Conservation (phyloP, 1,140 invertebrate genomes). For the Laupala kohalensis region DNA sequence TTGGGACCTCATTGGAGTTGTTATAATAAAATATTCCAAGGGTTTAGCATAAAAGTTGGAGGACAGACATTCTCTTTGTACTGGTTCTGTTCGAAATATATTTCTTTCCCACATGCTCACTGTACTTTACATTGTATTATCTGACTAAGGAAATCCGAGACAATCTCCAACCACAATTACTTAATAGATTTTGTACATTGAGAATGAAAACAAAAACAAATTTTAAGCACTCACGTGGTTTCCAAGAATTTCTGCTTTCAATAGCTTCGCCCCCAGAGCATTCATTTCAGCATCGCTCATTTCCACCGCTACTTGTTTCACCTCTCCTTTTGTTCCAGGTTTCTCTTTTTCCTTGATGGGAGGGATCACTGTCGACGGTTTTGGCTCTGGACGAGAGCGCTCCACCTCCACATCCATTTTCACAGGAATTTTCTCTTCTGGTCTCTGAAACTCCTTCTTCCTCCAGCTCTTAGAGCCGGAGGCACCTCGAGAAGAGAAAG, state of each 20-base stretch:
- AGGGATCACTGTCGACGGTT: not conserved
- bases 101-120: too few relatives aligned
- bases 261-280: conserved; percentile 68
- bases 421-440: not conserved
- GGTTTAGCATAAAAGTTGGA: too few relatives aligned
- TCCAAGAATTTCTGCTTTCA: conserved; percentile 85
- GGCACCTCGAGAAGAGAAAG: not conserved
- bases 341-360: not conserved
- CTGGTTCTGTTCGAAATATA: too few relatives aligned
- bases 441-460: not conserved
- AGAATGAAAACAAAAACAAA: not conserved
- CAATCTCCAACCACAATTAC: too few relatives aligned
- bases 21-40: too few relatives aligned
- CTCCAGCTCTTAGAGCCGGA: not conserved
- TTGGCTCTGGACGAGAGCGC: not conserved
- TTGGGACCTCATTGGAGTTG: too few relatives aligned
- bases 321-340: too few relatives aligned
- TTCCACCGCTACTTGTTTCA: conserved; percentile 11
- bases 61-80: too few relatives aligned
- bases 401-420: not conserved
- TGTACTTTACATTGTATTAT: too few relatives aligned
- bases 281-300: conserved; percentile 74
- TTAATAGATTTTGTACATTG: too few relatives aligned
- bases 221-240: conserved; percentile 37
- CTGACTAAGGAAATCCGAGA: too few relatives aligned